A percentile compares a stretch with the other conserved stretches of the same genome.
Evolutionary conservation across 2,113 vertebrate genomes (phyloP).

Genomic region (Tachycineta bicolor): DNA sequence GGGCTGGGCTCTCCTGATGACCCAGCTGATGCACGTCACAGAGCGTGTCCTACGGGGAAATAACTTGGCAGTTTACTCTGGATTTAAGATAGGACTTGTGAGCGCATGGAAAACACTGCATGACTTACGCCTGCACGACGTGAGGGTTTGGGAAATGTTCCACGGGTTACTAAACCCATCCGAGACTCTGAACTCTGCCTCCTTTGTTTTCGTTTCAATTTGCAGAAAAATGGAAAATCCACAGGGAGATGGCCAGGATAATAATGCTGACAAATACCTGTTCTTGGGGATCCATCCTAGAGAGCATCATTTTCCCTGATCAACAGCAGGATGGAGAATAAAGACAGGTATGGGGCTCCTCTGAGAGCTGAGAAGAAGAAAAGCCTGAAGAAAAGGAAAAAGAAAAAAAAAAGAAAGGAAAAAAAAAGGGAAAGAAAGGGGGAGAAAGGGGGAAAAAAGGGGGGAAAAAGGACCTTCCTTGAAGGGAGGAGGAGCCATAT

Average conservation of each 20-base stretch:
- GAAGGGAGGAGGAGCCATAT: neutral
- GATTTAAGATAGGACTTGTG: neutral
- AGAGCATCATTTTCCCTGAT: neutral
- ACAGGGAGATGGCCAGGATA: neutral
- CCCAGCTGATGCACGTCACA: neutral
- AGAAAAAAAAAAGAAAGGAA: fast-evolving
- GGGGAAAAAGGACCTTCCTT: neutral
- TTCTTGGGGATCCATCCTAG: neutral
- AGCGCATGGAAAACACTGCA: neutral
- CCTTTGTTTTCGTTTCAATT: neutral
- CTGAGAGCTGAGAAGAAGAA: neutral
- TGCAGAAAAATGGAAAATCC: neutral
- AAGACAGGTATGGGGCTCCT: neutral
- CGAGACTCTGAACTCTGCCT: neutral
- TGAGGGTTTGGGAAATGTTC: neutral
- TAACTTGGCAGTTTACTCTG: conserved; percentile 3
- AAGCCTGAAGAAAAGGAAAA: neutral
- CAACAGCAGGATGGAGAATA: neutral
- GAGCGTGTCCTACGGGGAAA: neutral
- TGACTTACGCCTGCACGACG: neutral
- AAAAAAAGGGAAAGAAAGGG: fast-evolving
- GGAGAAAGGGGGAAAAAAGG: fast-evolving
- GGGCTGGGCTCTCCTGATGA: neutral
- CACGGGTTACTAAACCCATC: neutral
- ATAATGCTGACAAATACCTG: neutral